Conservation (phyloP, 2,888 invertebrate species). For the Agriopis leucophaearia region DNA sequence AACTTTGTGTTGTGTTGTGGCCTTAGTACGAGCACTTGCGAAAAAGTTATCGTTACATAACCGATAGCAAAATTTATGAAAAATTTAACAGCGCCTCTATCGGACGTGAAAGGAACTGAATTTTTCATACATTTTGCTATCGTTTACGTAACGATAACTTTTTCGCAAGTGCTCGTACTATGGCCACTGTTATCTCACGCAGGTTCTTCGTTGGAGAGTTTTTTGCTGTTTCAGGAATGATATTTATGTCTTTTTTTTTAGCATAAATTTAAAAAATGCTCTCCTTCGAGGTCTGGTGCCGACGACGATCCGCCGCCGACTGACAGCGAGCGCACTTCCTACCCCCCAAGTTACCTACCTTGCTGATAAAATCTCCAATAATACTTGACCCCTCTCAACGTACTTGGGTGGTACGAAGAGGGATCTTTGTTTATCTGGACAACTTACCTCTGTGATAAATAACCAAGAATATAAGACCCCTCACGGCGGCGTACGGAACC, state of each 20-base stretch:
- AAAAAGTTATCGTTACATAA: too few relatives aligned
- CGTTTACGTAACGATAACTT: too few relatives aligned
- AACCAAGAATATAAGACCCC: slow-evolving; percentile 1
- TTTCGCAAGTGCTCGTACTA: too few relatives aligned
- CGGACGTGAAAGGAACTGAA: too few relatives aligned
- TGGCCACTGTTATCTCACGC: too few relatives aligned
- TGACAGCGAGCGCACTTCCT: slow-evolving; percentile 55
- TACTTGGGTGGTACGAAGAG: slow-evolving; percentile 16
- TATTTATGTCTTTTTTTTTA: background rate
- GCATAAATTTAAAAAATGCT: slow-evolving; percentile 45
- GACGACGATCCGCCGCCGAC: slow-evolving; percentile 81
- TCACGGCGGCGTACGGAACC: slow-evolving; percentile 49
- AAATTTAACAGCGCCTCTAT: too few relatives aligned
- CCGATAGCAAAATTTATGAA: too few relatives aligned
- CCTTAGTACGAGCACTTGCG: too few relatives aligned
- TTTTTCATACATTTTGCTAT: too few relatives aligned
- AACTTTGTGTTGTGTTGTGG: too few relatives aligned
- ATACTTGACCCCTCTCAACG: slow-evolving; percentile 50
- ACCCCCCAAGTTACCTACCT: slow-evolving; percentile 75
- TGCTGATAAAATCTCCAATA: slow-evolving; percentile 66
- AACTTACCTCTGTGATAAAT: background rate
- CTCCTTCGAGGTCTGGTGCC: slow-evolving; percentile 65
- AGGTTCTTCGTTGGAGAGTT: too few relatives aligned
- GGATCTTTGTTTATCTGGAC: slow-evolving; percentile 49
- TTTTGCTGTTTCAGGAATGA: background rate